Percentiles rank a stretch among this genome's conserved stretches.
Conservation (phyloP, 2,797 vertebrate genomes). For the Arctocebus calabarensis region DNA sequence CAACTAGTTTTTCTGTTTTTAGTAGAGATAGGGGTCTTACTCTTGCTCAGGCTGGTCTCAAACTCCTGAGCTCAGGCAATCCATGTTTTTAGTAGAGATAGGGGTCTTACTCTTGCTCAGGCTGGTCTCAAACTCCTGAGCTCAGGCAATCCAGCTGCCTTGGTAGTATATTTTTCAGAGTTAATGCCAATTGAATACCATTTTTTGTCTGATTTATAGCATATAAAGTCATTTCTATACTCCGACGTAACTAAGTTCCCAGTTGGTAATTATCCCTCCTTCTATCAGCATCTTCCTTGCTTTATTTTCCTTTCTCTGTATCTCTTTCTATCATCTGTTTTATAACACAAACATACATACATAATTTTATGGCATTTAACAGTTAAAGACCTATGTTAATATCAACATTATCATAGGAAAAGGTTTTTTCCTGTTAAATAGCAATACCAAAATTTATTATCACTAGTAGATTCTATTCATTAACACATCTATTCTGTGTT, state of each 20-base stretch:
- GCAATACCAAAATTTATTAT: neutral
- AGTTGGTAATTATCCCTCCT: neutral
- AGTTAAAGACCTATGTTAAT: neutral
- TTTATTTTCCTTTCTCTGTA: neutral
- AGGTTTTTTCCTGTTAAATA: neutral
- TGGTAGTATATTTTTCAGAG: neutral
- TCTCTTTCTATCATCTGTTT: neutral
- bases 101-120: no score
- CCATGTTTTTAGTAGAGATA: no score
- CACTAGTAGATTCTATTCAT: neutral
- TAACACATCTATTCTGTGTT: neutral
- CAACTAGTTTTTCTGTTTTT: no score
- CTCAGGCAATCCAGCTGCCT: neutral
- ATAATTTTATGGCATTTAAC: neutral
- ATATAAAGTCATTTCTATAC: neutral
- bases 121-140: neutral
- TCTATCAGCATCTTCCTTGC: neutral
- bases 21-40: no score
- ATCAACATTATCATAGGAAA: neutral
- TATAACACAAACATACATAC: neutral
- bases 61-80: neutral
- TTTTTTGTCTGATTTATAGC: neutral
- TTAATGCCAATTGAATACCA: neutral
- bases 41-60: no score
- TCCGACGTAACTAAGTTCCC: neutral